phyloP scores from a whole-genome alignment of 2,888 invertebrate genomes.

The Yponomeuta sedellus region DNA sequence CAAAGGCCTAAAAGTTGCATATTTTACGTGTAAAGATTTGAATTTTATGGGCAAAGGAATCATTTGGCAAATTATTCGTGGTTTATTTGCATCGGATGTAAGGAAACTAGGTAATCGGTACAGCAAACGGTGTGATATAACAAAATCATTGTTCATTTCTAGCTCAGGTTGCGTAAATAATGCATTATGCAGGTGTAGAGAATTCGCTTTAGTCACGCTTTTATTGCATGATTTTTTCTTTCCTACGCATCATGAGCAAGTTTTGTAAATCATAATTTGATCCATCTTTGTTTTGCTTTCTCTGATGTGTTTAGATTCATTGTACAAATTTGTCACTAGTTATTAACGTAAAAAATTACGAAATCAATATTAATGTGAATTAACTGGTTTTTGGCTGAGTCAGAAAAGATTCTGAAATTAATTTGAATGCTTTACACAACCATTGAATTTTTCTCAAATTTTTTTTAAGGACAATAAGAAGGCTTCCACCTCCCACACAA shows the following conservation, averaged over 20 bases:
- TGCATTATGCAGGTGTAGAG: neutral
- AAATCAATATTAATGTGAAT: too few relatives aligned
- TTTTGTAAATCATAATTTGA: neutral
- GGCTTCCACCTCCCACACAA: too few relatives aligned
- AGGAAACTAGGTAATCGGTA: slow-evolving; percentile 12
- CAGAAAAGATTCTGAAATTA: too few relatives aligned
- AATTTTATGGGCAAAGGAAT: neutral
- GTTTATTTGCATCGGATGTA: slow-evolving; percentile 14
- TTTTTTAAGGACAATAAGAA: too few relatives aligned
- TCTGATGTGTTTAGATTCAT: neutral
- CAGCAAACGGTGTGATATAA: slow-evolving; percentile 5
- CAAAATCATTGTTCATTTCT: slow-evolving; percentile 10
- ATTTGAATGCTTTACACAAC: too few relatives aligned
- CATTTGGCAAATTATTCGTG: neutral
- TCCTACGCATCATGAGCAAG: slow-evolving; percentile 24
- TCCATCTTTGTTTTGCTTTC: slow-evolving; percentile 21
- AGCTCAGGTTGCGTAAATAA: slow-evolving; percentile 12
- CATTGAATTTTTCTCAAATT: too few relatives aligned
- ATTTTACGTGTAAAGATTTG: neutral
- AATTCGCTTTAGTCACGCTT: slow-evolving; percentile 14
- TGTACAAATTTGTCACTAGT: neutral
- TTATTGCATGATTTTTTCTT: slow-evolving; percentile 3
- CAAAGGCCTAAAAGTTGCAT: neutral
- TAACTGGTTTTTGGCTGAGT: too few relatives aligned
- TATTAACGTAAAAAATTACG: neutral